Conservation (phyloP, 2,797 vertebrate genomes). For the Rallus crepitans region DNA sequence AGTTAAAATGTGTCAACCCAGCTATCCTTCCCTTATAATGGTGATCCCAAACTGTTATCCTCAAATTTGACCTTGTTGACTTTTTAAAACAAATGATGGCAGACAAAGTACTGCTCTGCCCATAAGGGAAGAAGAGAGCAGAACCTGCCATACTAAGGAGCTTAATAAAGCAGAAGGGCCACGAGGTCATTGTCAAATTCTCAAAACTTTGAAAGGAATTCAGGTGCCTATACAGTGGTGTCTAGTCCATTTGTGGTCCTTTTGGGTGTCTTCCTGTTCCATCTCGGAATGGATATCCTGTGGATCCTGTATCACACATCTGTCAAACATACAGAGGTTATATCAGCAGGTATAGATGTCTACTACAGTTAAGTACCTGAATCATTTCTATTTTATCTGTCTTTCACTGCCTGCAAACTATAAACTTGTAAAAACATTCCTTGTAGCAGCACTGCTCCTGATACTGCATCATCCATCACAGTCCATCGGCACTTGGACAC, state of each 20-base stretch:
- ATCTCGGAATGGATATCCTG: not conserved
- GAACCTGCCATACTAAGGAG: not conserved
- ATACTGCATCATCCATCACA: not conserved
- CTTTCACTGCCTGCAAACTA: not conserved
- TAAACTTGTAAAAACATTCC: not conserved
- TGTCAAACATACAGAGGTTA: not conserved
- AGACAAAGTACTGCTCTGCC: not conserved
- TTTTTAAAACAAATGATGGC: not conserved
- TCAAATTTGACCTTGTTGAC: not conserved
- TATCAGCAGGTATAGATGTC: not conserved
- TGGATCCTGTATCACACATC: not conserved
- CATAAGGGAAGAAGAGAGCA: not conserved
- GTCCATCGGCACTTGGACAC: not conserved
- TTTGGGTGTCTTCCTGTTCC: not conserved
- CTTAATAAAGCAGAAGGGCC: not conserved
- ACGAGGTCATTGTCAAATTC: not conserved
- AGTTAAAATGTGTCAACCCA: not conserved
- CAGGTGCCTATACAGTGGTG: rapidly evolving
- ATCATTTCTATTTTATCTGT: not conserved
- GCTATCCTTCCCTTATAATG: not conserved
- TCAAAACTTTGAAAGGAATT: not conserved
- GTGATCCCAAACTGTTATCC: not conserved
- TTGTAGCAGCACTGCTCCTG: not conserved
- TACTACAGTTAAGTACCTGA: not conserved
- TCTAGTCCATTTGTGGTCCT: not conserved